Base-by-base conservation (phyloP, 2,888 invertebrate genomes). In the Drosophila phalerata region DNA sequence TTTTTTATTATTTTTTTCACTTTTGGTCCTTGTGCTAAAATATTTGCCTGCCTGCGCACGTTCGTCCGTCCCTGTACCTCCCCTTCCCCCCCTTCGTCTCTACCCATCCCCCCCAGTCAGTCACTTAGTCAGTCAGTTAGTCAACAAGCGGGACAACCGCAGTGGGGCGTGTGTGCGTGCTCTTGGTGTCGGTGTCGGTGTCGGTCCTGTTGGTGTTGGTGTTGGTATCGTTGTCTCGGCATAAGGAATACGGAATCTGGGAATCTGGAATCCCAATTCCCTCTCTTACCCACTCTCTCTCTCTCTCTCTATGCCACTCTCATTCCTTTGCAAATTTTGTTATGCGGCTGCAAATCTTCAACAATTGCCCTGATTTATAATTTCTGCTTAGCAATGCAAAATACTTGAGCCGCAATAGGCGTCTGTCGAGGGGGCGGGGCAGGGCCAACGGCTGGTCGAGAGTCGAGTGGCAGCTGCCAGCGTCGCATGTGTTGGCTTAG, bases 311-410 rank as follows among this genome's bases (percentile, higher is more conserved):
- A 60, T 38, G 37, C 17, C 66, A 37, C 8, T 42, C 62, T 42
- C 30, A n/a, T 55, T 19, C 19, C 32, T 43, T 63, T 69, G 55
- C 72, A 64, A 66, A 79, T 82, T 81, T 85, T 88, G 87, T 88
- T 85, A 85, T 88, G 88, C 88, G 85, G 80, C 88, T 85, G 84
- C 77, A 90, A 88, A 90, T 90, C 88, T 84, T 90, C 89, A 85
- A 83, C 90, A 90, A 88, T 90, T 90, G 89, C 89, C 88, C 88
- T 88, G 88, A 88, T 88, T 88, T 90, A 90, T 88, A 88, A 88
- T 88, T 90, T 88, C 90, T 88, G 88, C 90, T 88, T 88, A 90
- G 88, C 88, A 88, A 90, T 88, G 88, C 88, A 88, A 88, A 88
- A 85, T 89, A 89, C 89, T 87, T 89, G 89, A 89, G 89, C 90